A percentile compares a stretch with the other conserved stretches of the same genome.
phyloP scores from a whole-genome alignment of 64 coral and sea anemone species.

The Montipora cactus region DNA sequence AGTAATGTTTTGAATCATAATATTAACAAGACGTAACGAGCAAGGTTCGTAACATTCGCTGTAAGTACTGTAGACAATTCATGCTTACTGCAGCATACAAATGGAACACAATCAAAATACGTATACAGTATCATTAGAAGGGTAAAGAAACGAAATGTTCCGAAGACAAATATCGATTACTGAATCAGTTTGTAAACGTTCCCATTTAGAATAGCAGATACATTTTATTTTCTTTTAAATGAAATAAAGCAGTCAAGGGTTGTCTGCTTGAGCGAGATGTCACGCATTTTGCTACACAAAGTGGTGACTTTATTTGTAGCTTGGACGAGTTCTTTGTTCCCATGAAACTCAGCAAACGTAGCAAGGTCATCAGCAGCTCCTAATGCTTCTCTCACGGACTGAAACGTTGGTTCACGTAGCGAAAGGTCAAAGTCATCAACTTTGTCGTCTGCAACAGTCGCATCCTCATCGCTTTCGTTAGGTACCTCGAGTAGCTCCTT shows the following conservation, averaged over 20 bases:
- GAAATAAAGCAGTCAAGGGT: too few species aligned
- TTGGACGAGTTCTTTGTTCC: neutral
- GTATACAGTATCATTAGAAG: neutral
- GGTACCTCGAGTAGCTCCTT: neutral
- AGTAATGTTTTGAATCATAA: neutral
- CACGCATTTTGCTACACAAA: too few species aligned
- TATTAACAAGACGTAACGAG: too few species aligned
- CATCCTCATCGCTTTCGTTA: neutral
- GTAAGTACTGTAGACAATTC: too few species aligned
- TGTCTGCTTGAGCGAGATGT: too few species aligned
- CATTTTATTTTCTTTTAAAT: too few species aligned
- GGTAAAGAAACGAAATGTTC: too few species aligned
- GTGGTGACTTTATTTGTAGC: too few species aligned
- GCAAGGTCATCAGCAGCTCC: neutral
- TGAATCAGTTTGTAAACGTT: too few species aligned
- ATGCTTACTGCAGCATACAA: neutral
- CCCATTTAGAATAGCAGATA: too few species aligned
- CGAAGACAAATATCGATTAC: too few species aligned
- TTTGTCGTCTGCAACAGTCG: neutral
- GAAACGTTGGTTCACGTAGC: neutral
- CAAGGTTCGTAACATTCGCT: too few species aligned
- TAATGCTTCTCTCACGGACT: neutral
- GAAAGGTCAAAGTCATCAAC: neutral
- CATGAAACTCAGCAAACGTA: neutral
- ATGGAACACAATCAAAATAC: neutral